A percentile compares a stretch with the other conserved stretches of the same genome.
Conservation (phyloP, 2,888 invertebrate genomes). For the Himalopsyche kuldschensis region DNA sequence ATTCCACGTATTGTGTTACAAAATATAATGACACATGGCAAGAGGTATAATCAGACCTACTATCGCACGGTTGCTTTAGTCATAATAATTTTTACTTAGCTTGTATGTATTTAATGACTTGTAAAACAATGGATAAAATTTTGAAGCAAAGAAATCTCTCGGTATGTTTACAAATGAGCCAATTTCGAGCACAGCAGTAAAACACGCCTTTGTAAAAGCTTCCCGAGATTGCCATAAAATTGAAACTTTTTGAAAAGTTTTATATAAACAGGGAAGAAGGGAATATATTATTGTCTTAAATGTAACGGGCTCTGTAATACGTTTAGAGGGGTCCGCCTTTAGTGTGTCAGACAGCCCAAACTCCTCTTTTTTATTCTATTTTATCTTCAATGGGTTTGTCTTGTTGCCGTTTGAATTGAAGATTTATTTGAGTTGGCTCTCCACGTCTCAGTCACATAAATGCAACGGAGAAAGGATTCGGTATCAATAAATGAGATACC, state of each 20-base stretch:
- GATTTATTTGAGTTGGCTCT: background rate
- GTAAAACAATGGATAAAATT: too few species aligned
- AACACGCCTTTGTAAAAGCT: background rate
- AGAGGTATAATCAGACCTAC: too few species aligned
- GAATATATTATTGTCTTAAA: background rate
- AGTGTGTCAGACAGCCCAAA: background rate
- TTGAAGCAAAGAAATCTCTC: too few species aligned
- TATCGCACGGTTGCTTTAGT: too few species aligned
- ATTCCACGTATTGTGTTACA: too few species aligned
- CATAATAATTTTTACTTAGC: too few species aligned
- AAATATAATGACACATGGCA: too few species aligned
- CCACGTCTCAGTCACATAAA: background rate
- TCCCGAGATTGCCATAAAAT: background rate
- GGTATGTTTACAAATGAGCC: too few species aligned
- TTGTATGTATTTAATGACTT: too few species aligned
- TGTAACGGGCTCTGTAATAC: background rate
- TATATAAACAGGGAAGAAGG: background rate
- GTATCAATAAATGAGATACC: too few species aligned
- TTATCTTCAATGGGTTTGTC: conserved; percentile 1
- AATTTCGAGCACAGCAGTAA: too few species aligned
- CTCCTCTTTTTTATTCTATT: background rate
- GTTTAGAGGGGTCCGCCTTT: background rate
- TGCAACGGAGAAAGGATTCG: background rate
- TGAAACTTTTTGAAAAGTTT: background rate
- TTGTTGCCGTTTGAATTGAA: background rate